Percentiles rank a stretch among this genome's conserved stretches.
phyloP scores from a whole-genome alignment of 2,113 vertebrate genomes.

The Daboia siamensis region DNA sequence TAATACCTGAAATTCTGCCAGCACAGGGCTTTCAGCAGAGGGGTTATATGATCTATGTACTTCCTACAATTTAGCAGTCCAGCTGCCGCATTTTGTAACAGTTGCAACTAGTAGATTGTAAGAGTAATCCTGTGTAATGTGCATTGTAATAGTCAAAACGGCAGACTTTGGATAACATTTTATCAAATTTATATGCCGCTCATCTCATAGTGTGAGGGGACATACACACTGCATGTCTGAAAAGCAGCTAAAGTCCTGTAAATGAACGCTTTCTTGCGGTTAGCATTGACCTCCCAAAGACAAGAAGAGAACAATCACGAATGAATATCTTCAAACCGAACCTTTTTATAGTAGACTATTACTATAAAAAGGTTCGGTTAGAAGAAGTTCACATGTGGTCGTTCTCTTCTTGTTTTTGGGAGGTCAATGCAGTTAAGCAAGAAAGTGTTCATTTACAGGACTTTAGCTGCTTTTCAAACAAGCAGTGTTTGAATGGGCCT shows the following conservation, averaged over 20 bases:
- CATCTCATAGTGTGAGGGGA: neutral
- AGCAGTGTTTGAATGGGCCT: neutral
- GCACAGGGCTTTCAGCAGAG: neutral
- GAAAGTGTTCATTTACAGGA: neutral
- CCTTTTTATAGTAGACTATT: neutral
- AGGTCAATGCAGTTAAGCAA: neutral
- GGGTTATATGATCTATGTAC: neutral
- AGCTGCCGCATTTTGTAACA: neutral
- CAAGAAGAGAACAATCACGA: neutral
- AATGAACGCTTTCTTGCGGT: neutral
- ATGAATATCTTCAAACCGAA: neutral
- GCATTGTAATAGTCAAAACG: neutral
- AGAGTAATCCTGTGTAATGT: neutral
- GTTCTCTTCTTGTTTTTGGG: neutral
- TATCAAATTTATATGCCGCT: too few relatives aligned
- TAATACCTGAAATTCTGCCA: neutral
- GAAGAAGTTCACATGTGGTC: neutral
- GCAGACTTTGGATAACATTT: neutral
- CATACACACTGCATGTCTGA: neutral
- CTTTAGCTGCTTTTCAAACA: neutral
- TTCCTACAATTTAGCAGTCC: neutral
- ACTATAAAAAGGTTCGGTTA: neutral
- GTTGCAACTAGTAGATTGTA: neutral
- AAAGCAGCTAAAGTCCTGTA: neutral
- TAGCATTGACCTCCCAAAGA: neutral